phyloP scores from a whole-genome alignment of 2,888 invertebrate genomes.

The Ectemnius lituratus region DNA sequence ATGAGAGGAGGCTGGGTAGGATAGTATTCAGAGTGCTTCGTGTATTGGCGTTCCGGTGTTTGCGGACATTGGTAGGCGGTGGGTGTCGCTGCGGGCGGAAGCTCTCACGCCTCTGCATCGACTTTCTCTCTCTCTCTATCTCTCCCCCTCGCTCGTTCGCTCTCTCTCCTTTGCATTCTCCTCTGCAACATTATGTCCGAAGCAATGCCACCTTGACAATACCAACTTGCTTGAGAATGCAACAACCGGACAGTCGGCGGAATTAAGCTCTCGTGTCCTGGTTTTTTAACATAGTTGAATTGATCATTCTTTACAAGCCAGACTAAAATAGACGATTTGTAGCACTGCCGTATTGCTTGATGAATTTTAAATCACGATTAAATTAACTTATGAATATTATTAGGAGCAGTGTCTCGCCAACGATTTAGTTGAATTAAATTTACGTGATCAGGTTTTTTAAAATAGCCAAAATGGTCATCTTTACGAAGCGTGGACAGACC shows the following conservation, averaged over 20 bases:
- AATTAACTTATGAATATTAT: no score
- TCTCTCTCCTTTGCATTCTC: not conserved
- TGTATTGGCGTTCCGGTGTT: not conserved
- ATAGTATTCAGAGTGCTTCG: no score
- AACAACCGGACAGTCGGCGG: not conserved
- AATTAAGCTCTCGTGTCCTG: not conserved
- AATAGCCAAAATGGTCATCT: no score
- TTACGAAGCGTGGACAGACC: no score
- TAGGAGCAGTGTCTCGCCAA: no score
- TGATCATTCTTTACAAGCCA: no score
- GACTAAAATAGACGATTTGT: no score
- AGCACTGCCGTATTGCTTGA: no score
- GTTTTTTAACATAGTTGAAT: no score
- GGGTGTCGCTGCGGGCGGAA: not conserved
- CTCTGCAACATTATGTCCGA: not conserved
- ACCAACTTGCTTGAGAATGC: not conserved
- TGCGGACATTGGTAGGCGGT: conserved; percentile 3
- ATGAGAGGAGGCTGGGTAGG: no score
- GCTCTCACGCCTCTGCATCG: conserved; percentile 1
- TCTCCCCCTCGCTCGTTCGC: not conserved
- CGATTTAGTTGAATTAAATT: not conserved
- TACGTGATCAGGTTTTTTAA: no score
- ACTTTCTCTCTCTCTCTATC: not conserved
- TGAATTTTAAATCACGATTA: no score
- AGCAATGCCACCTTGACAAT: not conserved